Base-by-base conservation (phyloP, 2,113 vertebrate genomes). In the Andinoacara biseriatus region DNA sequence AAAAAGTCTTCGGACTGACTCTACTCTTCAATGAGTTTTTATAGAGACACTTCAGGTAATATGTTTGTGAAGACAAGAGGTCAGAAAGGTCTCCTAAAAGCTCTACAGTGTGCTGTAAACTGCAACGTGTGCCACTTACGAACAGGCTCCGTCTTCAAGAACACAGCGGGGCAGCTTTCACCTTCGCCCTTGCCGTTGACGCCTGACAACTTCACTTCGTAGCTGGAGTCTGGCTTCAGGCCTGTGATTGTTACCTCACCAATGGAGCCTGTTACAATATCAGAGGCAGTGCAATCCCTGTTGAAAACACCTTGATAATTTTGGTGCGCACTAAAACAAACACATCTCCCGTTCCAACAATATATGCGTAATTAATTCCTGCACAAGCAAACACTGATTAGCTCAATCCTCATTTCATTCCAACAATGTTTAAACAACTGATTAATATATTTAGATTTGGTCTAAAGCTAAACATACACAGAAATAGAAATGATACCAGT, bases 181-280 rank as follows among this genome's bases (percentile, higher is more conserved):
- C 98, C 97, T 80, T 97, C 95, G 0, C 98, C 98, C 81, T 99
- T 99, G 88, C 98, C 98, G 0, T 99, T 99, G 92, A 99, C 94
- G 4, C 98, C 98, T 0, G 97, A 98, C 93, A 99, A 90, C 76
- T 96, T 97, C 65, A 99, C 96, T 0, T 97, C 94, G 0, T 99
- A 99, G 5, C 84, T 91, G 0, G 97, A 98, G 86, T 99, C 97
- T 0, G 98, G 98, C 87, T 94, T 97, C 90, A 99, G 94, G 87
- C 96, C 96, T 4, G 93, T 94, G 88, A 99, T 96, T 2, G 97
- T 99, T 91, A 97, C 94, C 7, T 93, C 81, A 11, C 94, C 93
- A 62, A 82, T 13, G 57, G 78, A 83, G 80, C 87, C 94, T 94
- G 93, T 87, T 46, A 82, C 72, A 87, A 85, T 22, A 88, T 65